phyloP scores from a whole-genome alignment of 2,888 invertebrate species.

The Orthosia gothica region DNA sequence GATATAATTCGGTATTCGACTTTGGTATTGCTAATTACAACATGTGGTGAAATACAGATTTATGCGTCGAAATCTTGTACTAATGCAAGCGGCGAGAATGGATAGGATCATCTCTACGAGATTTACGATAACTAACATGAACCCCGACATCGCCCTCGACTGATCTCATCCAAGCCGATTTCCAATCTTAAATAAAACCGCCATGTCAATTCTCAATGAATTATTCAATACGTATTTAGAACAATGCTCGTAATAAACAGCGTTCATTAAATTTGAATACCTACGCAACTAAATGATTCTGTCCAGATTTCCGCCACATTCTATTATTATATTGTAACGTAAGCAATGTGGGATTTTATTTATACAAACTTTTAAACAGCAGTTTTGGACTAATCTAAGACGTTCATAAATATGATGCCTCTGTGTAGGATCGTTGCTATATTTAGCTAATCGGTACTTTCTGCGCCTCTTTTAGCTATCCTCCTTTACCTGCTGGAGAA shows the following conservation, averaged over 20 bases:
- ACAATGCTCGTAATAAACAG: conserved; percentile 67
- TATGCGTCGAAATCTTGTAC: conserved; percentile 12
- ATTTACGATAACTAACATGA: conserved; percentile 28
- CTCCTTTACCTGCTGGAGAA: conserved; percentile 32
- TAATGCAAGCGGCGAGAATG: conserved; percentile 27
- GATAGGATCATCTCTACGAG: conserved; percentile 12
- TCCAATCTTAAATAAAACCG: conserved; percentile 39
- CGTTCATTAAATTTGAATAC: conserved; percentile 73
- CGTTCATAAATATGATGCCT: conserved; percentile 60
- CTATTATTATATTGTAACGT: conserved; percentile 76
- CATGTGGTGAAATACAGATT: conserved; percentile 24
- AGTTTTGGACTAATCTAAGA: conserved; percentile 70
- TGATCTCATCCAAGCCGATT: neutral
- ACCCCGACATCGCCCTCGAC: neutral
- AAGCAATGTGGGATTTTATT: conserved; percentile 76
- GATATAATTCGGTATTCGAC: neutral
- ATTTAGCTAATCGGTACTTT: conserved; percentile 51
- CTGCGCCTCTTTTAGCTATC: conserved; percentile 36
- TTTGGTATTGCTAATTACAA: conserved; percentile 16
- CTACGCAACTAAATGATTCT: conserved; percentile 74
- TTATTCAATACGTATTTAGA: conserved; percentile 57
- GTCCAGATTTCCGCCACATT: conserved; percentile 76
- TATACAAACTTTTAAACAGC: conserved; percentile 71
- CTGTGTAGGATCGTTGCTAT: conserved; percentile 57
- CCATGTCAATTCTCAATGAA: conserved; percentile 43